Evolutionary conservation across 1,140 invertebrate genomes (phyloP), one percentile per base, ranked within the genome.

Genomic region (Cotesia chilonis): DNA sequence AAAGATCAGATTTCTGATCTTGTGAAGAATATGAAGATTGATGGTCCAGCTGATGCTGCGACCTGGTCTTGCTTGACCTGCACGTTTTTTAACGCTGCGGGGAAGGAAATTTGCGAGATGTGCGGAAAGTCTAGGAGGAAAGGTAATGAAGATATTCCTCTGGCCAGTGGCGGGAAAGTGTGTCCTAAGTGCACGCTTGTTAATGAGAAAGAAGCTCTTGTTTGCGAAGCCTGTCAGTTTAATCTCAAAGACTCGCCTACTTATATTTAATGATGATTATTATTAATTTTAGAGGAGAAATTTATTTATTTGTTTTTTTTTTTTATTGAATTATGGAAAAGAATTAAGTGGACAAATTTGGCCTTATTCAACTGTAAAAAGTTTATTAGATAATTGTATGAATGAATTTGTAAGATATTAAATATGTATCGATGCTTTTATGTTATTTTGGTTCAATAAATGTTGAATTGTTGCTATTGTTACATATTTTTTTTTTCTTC

Each of bases 111-210:
- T 37, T 95, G 94, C 81, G 92, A 94, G 72, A 94, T 94, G 89
- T 95, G 94, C 78, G 89, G 90, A 4, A 94, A 94, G 76, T 90
- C 89, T 79, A 88, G 88, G 67, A 80, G 81, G 17, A 83, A 83
- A 20, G 90, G 90, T 0, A 88, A 90, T 4, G 91, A 92, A 77
- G 88, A 89, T 12, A 87, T 89, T 72, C 92, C 92, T 1, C 86
- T 94, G 35, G 90, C 90, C 3, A 92, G 92, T 38, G 93, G 93
- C 0, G 93, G 93, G 0, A 89, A 91, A 41, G 91, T 94, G 79
- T 95, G 94, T 80, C 91, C 90, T 1, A 86, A 90, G 38, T 95
- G 94, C 82, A 95, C 93, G n/a, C 83, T 94, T 10, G 92, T 94
- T n/a, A 95, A 95, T 83, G 89, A 90, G 20, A 90, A 91, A 81